Percentiles rank a stretch among this genome's conserved stretches.
These are phyloP conservation scores for Lasioglossum pauxillum DNA, from an alignment of 2,888 invertebrate genomes.

Conservation along the genomic window DNA sequence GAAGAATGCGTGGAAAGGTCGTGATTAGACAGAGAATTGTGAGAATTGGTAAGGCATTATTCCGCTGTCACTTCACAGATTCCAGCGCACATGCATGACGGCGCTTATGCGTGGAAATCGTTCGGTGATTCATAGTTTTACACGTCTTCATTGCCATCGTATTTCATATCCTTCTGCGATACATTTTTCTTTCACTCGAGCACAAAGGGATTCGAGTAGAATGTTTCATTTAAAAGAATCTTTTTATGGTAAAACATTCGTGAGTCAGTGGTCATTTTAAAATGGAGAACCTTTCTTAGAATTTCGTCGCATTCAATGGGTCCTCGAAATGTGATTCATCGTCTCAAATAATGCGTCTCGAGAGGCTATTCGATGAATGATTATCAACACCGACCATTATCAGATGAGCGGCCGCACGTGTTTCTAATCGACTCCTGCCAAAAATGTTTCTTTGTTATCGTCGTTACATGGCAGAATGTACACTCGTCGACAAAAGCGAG, in stretches of 20 bases:
- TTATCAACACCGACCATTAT: background rate
- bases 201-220: background rate
- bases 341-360: background rate
- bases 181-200: background rate
- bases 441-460: background rate
- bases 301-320: background rate
- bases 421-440: background rate
- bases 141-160: background rate
- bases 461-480: background rate
- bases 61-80: background rate
- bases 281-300: background rate
- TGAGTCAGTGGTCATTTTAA: background rate
- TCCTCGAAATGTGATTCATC: constrained; percentile 1
- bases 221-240: no score
- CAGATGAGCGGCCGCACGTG: background rate
- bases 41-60: background rate
- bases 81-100: background rate
- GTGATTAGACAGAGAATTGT: background rate
- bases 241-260: background rate
- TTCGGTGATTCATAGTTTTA: background rate
- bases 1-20: background rate
- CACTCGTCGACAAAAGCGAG: background rate
- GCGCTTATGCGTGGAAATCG: background rate
- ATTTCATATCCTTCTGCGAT: background rate
- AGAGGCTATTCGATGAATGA: background rate